These are phyloP conservation scores for Tetranychus truncatus DNA, from an alignment of 2,888 invertebrate genomes.

Conservation along the genomic window DNA sequence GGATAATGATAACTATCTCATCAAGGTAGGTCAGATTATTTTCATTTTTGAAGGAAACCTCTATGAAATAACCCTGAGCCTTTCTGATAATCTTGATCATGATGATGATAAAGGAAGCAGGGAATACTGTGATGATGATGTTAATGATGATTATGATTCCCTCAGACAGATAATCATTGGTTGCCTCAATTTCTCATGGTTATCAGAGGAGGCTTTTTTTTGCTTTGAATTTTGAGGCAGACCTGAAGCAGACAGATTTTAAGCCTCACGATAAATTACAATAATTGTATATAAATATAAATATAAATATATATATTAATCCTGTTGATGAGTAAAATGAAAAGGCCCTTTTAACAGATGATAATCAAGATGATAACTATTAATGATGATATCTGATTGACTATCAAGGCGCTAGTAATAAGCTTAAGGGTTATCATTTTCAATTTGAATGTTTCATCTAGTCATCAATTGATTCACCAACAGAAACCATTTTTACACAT, in stretches of 20 bases:
- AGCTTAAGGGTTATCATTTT: not conserved
- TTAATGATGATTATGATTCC: not conserved
- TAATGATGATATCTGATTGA: not conserved
- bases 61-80: not conserved
- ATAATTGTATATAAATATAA: too few relatives aligned
- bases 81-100: not conserved
- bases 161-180: not conserved
- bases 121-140: not conserved
- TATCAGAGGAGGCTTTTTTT: not conserved
- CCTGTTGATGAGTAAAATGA: not conserved
- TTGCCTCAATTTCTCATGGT: not conserved
- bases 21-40: too few relatives aligned
- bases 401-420: not conserved
- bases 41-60: too few relatives aligned
- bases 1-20: too few relatives aligned
- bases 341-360: not conserved
- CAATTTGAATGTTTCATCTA: not conserved
- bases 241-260: not conserved
- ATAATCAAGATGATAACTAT: not conserved
- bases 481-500: not conserved
- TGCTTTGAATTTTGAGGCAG: not conserved
- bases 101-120: not conserved
- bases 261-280: not conserved
- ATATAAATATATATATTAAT: not conserved
- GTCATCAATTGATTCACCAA: not conserved